Base-by-base conservation (phyloP, 2,888 invertebrate species). In the Dicranocentrus wangi region DNA sequence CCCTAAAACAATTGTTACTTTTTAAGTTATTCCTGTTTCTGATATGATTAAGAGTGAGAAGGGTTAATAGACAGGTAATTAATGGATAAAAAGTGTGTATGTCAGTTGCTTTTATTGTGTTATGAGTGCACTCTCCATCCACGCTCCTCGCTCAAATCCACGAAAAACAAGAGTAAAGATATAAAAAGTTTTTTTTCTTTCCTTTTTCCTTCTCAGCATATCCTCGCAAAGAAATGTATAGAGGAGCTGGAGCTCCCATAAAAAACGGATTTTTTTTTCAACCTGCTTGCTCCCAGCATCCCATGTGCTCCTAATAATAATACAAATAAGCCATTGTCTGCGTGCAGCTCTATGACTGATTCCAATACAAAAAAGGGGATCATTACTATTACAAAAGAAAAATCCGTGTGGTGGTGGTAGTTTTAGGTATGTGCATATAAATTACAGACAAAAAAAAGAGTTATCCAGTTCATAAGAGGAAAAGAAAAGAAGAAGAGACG, bases 51-150 rank as follows among this genome's bases (percentile, higher is more conserved):
- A 71, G 81, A 83, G 82, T 84, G 86, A 81, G 83, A 83, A 83
- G 84, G 84, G 84, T 84, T 84, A 86, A 85, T 85, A 85, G 85
- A 84, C 86, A 86, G 85, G 86, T 86, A 86, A 86, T 86, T 86
- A 86, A 86, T 86, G 84, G 82, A 82, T 80, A 83, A 85, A 83
- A 69, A 32, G 32, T 32, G 32, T 32, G 47, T 47, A 47, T 47
- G 47, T 47, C 47, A 47, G 47, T 47, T 21, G n/a, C 28, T 60
- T 58, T 72, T 61, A 63, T 73, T 73, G 1, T n/a, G 17, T 71
- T 39, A 61, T 42, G 32, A 61, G 42, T 32, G 0, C 71, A 43
- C 19, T 39, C 17, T 63, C 27, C 72, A 72, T 19, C 15, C 51
- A 60, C 23, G 21, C 43, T 25, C 58, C 60, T 13, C 58, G 32